phyloP scores from a whole-genome alignment of 2,113 vertebrate genomes.

The Etia nguti region DNA sequence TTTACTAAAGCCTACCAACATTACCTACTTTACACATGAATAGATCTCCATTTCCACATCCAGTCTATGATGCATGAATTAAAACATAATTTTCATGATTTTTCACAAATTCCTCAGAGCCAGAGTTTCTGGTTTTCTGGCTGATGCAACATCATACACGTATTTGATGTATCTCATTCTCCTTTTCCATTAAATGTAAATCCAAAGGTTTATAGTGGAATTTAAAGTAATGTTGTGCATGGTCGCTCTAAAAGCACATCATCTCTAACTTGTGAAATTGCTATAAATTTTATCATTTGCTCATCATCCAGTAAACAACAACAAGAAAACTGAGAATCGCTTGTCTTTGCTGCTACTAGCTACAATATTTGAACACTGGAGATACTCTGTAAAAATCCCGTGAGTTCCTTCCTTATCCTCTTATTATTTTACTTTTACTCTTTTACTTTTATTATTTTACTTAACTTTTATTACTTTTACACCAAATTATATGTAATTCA shows the following conservation, averaged over 20 bases:
- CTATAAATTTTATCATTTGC: conserved; percentile 13
- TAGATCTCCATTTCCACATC: neutral
- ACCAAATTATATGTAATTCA: neutral
- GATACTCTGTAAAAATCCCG: conserved; percentile 7
- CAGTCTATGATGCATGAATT: neutral
- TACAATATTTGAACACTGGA: conserved; percentile 9
- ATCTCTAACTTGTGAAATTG: neutral
- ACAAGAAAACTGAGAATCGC: neutral
- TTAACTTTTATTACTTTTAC: too few species aligned
- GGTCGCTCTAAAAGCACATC: neutral
- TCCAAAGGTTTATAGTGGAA: neutral
- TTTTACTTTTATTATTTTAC: too few species aligned
- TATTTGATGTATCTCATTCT: neutral
- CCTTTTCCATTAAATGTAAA: neutral
- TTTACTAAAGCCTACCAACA: neutral
- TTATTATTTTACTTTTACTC: too few species aligned
- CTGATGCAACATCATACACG: neutral
- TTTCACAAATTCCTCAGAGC: neutral
- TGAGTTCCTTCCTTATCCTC: neutral
- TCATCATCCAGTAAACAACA: conserved; percentile 23
- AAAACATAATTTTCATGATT: neutral
- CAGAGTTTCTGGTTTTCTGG: neutral
- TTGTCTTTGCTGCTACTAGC: neutral
- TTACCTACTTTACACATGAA: neutral
- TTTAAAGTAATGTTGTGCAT: conserved; percentile 7